Evolutionary conservation across 1,140 invertebrate species (phyloP).

Genomic region (Rhyacophila brunnea): DNA sequence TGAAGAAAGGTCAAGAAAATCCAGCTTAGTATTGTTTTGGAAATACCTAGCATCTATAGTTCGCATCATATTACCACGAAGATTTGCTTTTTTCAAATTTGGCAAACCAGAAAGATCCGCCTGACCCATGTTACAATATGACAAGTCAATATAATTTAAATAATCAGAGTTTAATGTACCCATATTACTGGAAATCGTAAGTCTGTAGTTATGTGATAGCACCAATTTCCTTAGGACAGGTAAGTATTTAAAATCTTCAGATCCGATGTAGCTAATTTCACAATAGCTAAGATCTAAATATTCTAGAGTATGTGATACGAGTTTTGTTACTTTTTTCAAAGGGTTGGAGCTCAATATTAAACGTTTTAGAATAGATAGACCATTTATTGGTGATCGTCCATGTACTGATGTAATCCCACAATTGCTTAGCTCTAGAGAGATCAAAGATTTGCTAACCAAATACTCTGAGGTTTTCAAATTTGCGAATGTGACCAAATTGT

Average conservation of each 20-base stretch:
- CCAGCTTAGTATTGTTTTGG: slow-evolving; percentile 58
- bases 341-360: slow-evolving; percentile 57
- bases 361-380: slow-evolving; percentile 52
- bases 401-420: slow-evolving; percentile 55
- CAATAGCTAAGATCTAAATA: slow-evolving; percentile 58
- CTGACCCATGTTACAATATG: slow-evolving; percentile 62
- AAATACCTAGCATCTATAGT: slow-evolving; percentile 58
- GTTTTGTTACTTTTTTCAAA: slow-evolving; percentile 45
- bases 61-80: slow-evolving; percentile 62
- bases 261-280: slow-evolving; percentile 48
- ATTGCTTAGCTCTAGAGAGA: slow-evolving; percentile 51
- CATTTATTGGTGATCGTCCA: slow-evolving; percentile 51
- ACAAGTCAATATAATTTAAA: slow-evolving; percentile 60
- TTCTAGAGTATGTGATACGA: slow-evolving; percentile 54
- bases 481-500: slow-evolving; percentile 47
- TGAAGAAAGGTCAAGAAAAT: slow-evolving; percentile 62
- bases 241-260: slow-evolving; percentile 51
- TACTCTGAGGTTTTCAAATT: slow-evolving; percentile 53
- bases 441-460: slow-evolving; percentile 51
- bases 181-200: slow-evolving; percentile 44
- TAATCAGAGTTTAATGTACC: slow-evolving; percentile 52
- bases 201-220: slow-evolving; percentile 55
- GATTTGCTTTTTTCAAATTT: slow-evolving; percentile 53
- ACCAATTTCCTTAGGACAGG: slow-evolving; percentile 51
- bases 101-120: slow-evolving; percentile 62